Conservation (phyloP, 35 echinoderm and acorn worm genomes). For the Hemicentrotus pulcherrimus region DNA sequence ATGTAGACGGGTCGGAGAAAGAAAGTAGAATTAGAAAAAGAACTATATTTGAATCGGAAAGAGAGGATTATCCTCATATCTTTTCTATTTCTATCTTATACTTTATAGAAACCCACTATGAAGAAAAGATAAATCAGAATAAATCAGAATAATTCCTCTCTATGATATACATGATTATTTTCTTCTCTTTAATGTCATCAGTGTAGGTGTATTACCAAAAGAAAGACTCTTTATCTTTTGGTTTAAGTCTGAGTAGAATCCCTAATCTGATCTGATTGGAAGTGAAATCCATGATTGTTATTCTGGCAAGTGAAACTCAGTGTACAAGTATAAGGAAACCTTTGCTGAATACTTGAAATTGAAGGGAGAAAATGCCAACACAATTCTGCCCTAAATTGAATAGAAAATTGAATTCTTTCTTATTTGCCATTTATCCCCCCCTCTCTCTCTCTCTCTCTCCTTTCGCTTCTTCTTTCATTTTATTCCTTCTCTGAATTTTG, state of each 20-base stretch:
- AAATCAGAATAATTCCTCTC: not conserved
- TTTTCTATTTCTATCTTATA: too few species aligned
- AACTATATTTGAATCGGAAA: too few species aligned
- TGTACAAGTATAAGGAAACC: not conserved
- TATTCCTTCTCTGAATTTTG: not conserved
- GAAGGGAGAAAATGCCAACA: not conserved
- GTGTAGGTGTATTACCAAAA: not conserved
- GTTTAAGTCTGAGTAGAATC: not conserved
- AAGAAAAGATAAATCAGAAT: too few species aligned
- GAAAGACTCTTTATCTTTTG: not conserved
- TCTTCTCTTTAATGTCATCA: not conserved
- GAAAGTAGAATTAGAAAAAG: too few species aligned
- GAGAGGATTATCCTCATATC: too few species aligned
- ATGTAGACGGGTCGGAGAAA: too few species aligned
- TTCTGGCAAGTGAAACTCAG: not conserved
- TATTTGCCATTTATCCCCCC: not conserved
- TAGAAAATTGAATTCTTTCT: slow-evolving; percentile 36
- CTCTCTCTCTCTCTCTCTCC: not conserved
- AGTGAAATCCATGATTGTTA: not conserved
- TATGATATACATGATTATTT: not conserved
- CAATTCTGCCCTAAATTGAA: slow-evolving; percentile 18
- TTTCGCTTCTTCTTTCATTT: not conserved
- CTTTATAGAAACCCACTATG: too few species aligned
- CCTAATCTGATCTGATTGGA: slow-evolving; percentile 26
- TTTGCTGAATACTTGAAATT: not conserved